phyloP scores from a whole-genome alignment of 2,113 vertebrate species.

The Indicator maculatus region DNA sequence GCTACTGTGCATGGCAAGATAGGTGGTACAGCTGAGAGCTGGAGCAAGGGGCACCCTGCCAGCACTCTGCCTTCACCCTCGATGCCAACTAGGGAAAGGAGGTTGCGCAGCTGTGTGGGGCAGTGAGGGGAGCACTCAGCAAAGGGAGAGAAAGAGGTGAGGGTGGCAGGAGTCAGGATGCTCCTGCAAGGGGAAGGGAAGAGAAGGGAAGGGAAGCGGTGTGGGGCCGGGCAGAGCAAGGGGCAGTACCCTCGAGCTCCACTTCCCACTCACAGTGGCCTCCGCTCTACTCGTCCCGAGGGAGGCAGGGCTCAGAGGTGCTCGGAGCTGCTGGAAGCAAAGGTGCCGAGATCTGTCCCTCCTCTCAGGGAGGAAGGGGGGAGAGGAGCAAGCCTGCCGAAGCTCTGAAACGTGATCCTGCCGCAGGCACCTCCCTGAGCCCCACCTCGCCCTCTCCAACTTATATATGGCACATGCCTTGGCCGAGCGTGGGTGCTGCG shows the following conservation, averaged over 20 bases:
- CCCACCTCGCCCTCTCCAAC: conserved; percentile 7
- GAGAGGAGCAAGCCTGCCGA: background rate
- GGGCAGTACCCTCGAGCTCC: background rate
- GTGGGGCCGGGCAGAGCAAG: background rate
- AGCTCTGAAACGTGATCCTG: conserved; percentile 57
- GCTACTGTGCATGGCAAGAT: background rate
- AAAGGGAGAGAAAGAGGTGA: background rate
- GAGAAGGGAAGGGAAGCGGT: background rate
- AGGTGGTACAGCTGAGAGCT: background rate
- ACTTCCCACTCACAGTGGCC: background rate
- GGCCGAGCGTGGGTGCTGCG: fast-evolving
- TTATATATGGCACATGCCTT: background rate
- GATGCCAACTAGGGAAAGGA: background rate
- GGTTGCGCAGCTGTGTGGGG: fast-evolving
- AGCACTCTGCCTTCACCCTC: background rate
- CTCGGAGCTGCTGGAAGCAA: fast-evolving
- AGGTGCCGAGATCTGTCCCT: background rate
- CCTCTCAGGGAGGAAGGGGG: background rate
- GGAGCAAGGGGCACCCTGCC: background rate
- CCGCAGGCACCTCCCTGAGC: conserved; percentile 46
- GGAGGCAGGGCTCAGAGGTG: conserved; percentile 31
- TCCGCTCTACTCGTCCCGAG: background rate
- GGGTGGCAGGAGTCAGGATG: background rate
- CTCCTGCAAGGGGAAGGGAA: background rate
- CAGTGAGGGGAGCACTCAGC: background rate